Evolutionary conservation across 2,797 vertebrate species (phyloP).

Genomic region (Enteromius paludinosus): DNA sequence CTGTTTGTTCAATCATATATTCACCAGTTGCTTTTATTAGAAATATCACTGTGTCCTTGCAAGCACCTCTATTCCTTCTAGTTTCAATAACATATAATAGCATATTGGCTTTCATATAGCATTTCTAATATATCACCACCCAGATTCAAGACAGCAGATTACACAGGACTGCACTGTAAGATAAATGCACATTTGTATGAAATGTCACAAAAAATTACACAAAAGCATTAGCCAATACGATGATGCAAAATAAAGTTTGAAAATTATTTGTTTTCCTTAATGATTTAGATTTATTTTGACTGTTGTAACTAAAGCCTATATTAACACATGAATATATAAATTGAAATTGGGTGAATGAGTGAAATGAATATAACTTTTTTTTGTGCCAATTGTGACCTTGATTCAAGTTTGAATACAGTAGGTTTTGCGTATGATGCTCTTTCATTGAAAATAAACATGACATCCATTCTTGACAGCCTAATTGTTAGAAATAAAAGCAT

Average conservation of each 20-base stretch:
- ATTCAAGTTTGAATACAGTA: background rate
- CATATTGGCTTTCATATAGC: conserved; percentile 1
- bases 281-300: background rate
- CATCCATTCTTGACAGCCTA: background rate
- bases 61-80: conserved; percentile 16
- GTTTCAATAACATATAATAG: background rate
- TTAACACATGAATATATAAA: background rate
- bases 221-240: background rate
- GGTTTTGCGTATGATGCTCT: background rate
- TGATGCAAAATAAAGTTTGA: background rate
- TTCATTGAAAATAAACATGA: background rate
- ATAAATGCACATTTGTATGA: background rate
- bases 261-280: background rate
- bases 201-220: too few species aligned
- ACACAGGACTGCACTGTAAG: background rate
- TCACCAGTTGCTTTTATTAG: conserved; percentile 35
- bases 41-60: conserved; percentile 14
- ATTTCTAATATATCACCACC: background rate
- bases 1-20: conserved; percentile 33
- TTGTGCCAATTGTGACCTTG: background rate
- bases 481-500: background rate
- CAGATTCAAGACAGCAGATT: background rate
- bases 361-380: background rate
- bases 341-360: background rate
- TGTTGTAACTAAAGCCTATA: background rate